Base-by-base conservation (phyloP, 1,140 invertebrate species). In the Mactra quadrangularis region DNA sequence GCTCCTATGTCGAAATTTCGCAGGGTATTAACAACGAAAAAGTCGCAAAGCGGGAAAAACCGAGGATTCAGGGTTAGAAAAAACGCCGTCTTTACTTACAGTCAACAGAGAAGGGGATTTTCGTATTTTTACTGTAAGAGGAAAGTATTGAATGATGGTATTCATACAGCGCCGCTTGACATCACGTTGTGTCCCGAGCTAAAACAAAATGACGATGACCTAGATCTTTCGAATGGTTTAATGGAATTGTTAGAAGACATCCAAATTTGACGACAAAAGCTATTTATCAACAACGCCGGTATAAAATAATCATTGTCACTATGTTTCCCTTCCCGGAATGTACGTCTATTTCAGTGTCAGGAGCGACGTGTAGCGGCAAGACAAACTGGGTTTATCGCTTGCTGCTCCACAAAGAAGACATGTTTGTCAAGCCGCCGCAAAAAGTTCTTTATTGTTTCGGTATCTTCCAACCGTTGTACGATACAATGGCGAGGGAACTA, bases 401-500 rank as follows among this genome's bases (percentile, higher is more conserved):
- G 17, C 62, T 76, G 33, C 74, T 38, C 31, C 55, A 76, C 27
- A 76, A 76, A 64, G 74, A 62, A 15, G 74, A 76, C 3, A 62
- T 76, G 74, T 62, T 62, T 64, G 22, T 47, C 59, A 47, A 13
- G 9, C 74, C 74, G 11, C 74, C 74, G 27, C 1, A 76, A 25
- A 74, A 74, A 64, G 62, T 79, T 11, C 25, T 76, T 41, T 72
- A 78, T 27, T 82, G 78, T 52, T 82, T 72, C 68, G 78, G 78
- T 15, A 52, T 82, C 11, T 82, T 50, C n/a, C 78, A 82, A 72
- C 55, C 66, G 0, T 19, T 82, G 19, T 82, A 59, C 57, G 78
- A 82, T 25, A 0, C 19, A 7, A 82, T 82, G 78, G 78, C 72
- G 41, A 25, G 59, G 22, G 41, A 76, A 6, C 59, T 76, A 7